Conservation (phyloP, 2,797 vertebrate genomes). For the Hybognathus amarus region DNA sequence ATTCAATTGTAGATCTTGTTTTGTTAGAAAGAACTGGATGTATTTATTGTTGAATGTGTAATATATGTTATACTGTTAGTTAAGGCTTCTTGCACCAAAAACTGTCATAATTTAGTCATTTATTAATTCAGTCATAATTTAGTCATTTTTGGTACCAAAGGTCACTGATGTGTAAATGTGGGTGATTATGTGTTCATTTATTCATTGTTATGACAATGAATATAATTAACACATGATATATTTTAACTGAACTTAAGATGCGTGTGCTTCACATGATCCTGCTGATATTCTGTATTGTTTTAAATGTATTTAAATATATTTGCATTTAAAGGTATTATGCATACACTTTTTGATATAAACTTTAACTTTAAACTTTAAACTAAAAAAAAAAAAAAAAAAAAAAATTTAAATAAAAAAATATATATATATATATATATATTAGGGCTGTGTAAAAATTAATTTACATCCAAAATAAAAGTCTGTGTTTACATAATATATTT, state of each 20-base stretch:
- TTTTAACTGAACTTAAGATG: not conserved
- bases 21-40: not conserved
- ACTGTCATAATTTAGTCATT: not conserved
- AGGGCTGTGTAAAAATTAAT: no score
- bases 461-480: no score
- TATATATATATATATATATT: no score
- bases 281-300: not conserved
- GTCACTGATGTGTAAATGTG: not conserved
- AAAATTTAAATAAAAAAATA: no score
- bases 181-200: not conserved
- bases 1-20: not conserved
- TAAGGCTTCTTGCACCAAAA: not conserved
- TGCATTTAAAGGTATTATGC: not conserved
- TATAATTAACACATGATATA: slow-evolving; percentile 8
- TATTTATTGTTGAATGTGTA: not conserved
- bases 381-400: no score
- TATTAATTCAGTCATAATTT: not conserved
- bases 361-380: no score
- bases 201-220: slow-evolving; percentile 1
- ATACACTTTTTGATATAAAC: no score
- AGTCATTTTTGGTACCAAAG: not conserved
- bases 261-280: not conserved
- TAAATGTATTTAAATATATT: not conserved
- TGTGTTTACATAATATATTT: no score
- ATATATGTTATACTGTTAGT: not conserved